Evolutionary conservation across 2,113 vertebrate species (phyloP).

Genomic region (Sceloporus undulatus): DNA sequence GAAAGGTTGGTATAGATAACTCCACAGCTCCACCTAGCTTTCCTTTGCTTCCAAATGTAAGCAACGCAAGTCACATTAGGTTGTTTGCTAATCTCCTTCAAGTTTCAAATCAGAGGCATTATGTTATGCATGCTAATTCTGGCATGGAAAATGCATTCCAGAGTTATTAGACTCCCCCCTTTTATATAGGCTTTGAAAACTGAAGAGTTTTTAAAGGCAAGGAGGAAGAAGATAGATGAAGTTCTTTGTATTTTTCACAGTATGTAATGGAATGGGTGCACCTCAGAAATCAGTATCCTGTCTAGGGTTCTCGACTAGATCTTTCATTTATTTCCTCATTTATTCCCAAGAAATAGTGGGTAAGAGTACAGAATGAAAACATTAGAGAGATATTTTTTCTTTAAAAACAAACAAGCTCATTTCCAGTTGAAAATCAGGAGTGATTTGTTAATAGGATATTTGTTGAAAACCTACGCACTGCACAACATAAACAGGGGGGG

Average conservation of each 20-base stretch:
- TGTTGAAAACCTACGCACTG: conserved; percentile 1
- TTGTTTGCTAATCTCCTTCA: conserved; percentile 18
- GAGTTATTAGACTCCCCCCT: conserved; percentile 29
- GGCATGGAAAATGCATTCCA: conserved; percentile 47
- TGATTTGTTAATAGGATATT: conserved; percentile 22
- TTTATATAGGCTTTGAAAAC: conserved; percentile 23
- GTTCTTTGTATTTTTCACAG: background rate
- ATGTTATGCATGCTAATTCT: conserved; percentile 43
- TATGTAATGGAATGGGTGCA: background rate
- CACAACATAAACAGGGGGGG: conserved; percentile 2
- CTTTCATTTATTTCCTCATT: conserved; percentile 44
- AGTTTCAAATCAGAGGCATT: conserved; percentile 23
- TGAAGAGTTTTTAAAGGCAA: conserved; percentile 34
- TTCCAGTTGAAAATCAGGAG: background rate
- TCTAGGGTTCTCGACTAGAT: conserved; percentile 29
- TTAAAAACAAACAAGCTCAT: background rate
- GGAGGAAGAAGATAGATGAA: background rate
- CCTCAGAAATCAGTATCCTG: background rate
- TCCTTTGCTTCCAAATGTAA: background rate
- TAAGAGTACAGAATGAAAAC: conserved; percentile 6
- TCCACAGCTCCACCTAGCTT: conserved; percentile 67
- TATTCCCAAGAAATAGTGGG: background rate
- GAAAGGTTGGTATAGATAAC: conserved; percentile 40
- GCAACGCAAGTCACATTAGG: conserved; percentile 34
- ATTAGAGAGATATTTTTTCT: background rate